Conservation (phyloP, 2,797 vertebrate species). For the Carduelis carduelis region DNA sequence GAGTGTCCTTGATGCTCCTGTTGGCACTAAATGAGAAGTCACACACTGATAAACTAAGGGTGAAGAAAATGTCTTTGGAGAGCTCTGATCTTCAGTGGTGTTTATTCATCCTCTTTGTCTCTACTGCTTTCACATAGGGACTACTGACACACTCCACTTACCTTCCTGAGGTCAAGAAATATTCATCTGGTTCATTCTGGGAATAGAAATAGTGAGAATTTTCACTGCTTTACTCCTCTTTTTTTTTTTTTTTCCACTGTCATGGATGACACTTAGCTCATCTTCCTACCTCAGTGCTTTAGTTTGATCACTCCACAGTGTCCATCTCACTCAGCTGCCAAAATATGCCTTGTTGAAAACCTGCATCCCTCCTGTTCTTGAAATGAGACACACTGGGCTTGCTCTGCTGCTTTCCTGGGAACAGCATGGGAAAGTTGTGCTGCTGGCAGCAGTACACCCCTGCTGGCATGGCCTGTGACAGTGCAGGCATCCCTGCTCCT, state of each 20-base stretch:
- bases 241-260: neutral
- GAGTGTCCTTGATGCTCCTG: neutral
- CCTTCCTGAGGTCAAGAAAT: neutral
- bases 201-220: neutral
- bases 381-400: neutral
- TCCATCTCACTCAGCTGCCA: neutral
- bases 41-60: neutral
- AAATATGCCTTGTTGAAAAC: neutral
- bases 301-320: neutral
- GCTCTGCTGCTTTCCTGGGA: neutral
- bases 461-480: neutral
- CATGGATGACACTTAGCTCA: neutral
- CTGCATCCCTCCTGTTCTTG: neutral
- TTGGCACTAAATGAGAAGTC: neutral
- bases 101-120: neutral
- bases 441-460: neutral
- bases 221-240: neutral
- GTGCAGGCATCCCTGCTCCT: neutral
- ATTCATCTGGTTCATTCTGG: neutral
- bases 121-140: neutral
- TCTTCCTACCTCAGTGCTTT: neutral
- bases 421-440: accelerated
- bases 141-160: neutral
- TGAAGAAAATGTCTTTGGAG: neutral
- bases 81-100: neutral